Percentiles rank a stretch among this genome's conserved stretches.
Evolutionary conservation across 2,113 vertebrate species (phyloP).

Genomic region (Osmerus mordax): DNA sequence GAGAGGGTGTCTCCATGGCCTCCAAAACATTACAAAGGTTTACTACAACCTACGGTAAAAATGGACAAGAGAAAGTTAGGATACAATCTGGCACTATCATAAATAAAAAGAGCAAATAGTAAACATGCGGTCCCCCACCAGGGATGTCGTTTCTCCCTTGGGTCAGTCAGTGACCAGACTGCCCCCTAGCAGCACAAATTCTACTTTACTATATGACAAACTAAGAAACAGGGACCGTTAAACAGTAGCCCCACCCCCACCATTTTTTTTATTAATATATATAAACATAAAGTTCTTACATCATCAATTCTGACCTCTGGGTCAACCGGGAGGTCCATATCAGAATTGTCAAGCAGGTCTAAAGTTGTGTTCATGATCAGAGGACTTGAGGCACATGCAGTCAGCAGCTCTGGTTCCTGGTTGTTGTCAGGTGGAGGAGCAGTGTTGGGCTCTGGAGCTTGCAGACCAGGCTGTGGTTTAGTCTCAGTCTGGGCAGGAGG

Average conservation of each 20-base stretch:
- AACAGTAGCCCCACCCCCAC: too few species aligned
- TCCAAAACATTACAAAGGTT: constrained; percentile 74
- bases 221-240: too few species aligned
- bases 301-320: constrained; percentile 57
- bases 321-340: constrained; percentile 46
- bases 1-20: constrained; percentile 62
- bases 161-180: too few species aligned
- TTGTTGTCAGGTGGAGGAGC: neutral
- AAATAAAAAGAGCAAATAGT: neutral
- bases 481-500: neutral
- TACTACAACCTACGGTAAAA: constrained; percentile 61
- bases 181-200: too few species aligned
- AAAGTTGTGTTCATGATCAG: constrained; percentile 57
- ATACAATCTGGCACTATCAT: neutral
- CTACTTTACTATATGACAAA: too few species aligned
- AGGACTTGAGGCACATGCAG: constrained; percentile 17
- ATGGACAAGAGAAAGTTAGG: neutral
- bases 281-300: constrained; percentile 49
- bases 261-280: neutral
- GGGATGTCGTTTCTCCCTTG: too few species aligned
- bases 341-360: constrained; percentile 61
- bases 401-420: neutral
- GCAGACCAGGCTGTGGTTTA: constrained; percentile 9
- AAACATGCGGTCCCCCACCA: too few species aligned
- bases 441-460: neutral